Base-by-base conservation (phyloP, 2,888 invertebrate species). In the Adela reaumurella region DNA sequence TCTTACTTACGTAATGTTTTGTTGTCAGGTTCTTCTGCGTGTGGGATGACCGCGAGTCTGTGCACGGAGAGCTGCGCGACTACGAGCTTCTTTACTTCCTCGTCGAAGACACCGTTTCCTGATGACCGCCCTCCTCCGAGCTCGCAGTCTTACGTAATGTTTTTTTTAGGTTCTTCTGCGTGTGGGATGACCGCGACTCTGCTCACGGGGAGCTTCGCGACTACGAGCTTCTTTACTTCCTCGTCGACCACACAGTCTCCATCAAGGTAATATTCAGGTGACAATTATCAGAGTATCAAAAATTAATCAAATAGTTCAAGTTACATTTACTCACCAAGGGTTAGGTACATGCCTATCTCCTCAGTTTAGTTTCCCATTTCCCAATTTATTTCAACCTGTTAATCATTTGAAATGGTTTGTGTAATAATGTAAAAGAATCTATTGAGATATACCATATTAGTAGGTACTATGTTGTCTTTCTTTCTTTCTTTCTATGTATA, bases 221-320 rank as follows among this genome's bases (percentile, higher is more conserved):
- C 64, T 92, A 87, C 64, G 83, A 87, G 58, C 67, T 95, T 49
- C 74, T 87, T 59, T 94, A 92, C 67, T 92, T 88, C 65, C 74
- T 94, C 18, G 85, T 86, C 48, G 92, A 94, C 61, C 91, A 94
- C 62, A 90, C 88, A 0, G 82, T 94, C 48, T 85, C 90, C 49
- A 79, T 94, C 1, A 84, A 88, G 62, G 78, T 78, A 60, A 53
- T n/a, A 45, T 47, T n/a, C n/a, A n/a, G n/a, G n/a, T n/a, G n/a
- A n/a, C n/a, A n/a, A n/a, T n/a, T n/a, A n/a, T n/a, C n/a, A n/a
- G n/a, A n/a, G n/a, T n/a, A n/a, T n/a, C n/a, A n/a, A n/a, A n/a
- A n/a, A n/a, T n/a, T n/a, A n/a, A n/a, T n/a, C n/a, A n/a, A n/a
- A n/a, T n/a, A n/a, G n/a, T n/a, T n/a, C n/a, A n/a, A n/a, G n/a